Conservation (phyloP, 2,797 vertebrate genomes). For the Diglossa cyanea region DNA sequence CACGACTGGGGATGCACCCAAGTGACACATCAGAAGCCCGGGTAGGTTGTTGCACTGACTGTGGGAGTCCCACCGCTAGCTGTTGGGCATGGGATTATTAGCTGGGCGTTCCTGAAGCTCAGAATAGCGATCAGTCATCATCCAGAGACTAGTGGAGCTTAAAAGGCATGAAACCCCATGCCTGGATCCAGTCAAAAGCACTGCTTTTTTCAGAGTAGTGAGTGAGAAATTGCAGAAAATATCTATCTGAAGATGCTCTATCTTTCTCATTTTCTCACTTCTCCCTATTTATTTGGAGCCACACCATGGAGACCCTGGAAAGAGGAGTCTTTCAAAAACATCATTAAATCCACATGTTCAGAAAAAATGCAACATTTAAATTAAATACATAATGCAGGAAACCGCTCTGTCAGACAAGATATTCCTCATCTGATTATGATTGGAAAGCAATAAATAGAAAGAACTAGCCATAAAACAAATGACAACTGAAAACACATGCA, state of each 20-base stretch:
- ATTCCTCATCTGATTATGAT: not conserved
- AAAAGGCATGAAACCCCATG: not conserved
- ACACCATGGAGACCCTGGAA: not conserved
- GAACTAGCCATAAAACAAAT: not conserved
- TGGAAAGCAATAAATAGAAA: not conserved
- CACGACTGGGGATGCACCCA: not conserved
- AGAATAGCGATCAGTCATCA: not conserved
- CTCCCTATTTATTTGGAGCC: not conserved
- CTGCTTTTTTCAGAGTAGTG: not conserved
- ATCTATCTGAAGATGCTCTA: not conserved
- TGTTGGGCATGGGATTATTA: not conserved
- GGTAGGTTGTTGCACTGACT: not conserved
- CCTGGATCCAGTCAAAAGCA: not conserved
- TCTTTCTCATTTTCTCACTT: not conserved
- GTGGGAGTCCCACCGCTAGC: not conserved
- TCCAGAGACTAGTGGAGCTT: not conserved
- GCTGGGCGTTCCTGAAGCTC: not conserved
- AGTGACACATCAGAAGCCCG: not conserved
- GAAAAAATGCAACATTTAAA: not conserved
- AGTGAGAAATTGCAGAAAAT: not conserved
- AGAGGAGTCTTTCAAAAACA: not conserved
- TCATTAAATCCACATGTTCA: not conserved
- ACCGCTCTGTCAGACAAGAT: not conserved
- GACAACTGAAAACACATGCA: not conserved
- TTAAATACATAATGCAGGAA: not conserved